phyloP scores from a whole-genome alignment of 2,113 vertebrate genomes.

The Hippocampus mohnikei region DNA sequence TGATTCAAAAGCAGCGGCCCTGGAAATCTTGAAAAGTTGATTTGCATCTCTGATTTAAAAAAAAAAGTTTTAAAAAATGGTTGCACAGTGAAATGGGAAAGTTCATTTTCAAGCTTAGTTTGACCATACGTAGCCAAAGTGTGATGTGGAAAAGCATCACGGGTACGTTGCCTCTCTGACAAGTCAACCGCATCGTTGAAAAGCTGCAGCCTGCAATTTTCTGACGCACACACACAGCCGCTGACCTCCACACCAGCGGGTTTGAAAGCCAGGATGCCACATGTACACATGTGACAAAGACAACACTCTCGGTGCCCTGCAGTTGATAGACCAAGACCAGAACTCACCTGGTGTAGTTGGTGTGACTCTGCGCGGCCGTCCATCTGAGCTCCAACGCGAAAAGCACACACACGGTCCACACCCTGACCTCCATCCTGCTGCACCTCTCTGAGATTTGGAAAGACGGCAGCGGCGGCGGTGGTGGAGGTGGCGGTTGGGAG shows the following conservation, averaged over 20 bases:
- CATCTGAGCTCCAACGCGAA: constrained; percentile 56
- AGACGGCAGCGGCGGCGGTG: constrained; percentile 27
- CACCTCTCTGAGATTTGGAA: constrained; percentile 35
- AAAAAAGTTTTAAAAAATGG: too few species aligned
- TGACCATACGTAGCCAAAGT: not conserved
- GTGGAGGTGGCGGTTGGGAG: constrained; percentile 2
- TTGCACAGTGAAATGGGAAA: not conserved
- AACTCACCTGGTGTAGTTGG: constrained; percentile 67
- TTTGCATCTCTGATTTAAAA: too few species aligned
- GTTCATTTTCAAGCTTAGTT: not conserved
- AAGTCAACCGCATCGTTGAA: constrained; percentile 29
- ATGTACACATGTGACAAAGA: constrained; percentile 30
- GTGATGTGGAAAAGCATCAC: not conserved
- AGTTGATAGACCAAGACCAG: not conserved
- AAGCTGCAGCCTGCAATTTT: constrained; percentile 36
- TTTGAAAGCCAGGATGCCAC: constrained; percentile 36
- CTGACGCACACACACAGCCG: constrained; percentile 4
- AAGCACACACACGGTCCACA: constrained; percentile 53
- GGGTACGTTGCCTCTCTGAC: constrained; percentile 12
- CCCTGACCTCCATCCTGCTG: constrained; percentile 62
- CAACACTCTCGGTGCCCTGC: not conserved
- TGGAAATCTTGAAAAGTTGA: too few species aligned
- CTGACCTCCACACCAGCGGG: constrained; percentile 22
- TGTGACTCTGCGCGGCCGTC: constrained; percentile 63
- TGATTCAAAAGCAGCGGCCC: too few species aligned